Percentiles rank a stretch among this genome's conserved stretches.
Evolutionary conservation across 2,797 vertebrate species (phyloP).

Genomic region (Tolypeutes matacus): DNA sequence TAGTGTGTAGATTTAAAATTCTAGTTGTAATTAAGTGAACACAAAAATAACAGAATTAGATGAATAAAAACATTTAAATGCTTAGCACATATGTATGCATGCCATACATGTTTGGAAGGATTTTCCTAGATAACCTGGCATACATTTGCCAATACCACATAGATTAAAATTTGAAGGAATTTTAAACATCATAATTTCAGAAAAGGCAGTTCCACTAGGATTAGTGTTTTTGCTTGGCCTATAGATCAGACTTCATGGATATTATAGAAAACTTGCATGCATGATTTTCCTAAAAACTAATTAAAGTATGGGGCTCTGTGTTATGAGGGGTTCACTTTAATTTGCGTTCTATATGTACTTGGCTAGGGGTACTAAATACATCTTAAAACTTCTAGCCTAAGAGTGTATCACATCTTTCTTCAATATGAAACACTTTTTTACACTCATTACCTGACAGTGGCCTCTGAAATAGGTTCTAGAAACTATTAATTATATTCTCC

Average conservation of each 20-base stretch:
- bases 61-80: neutral
- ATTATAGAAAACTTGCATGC: neutral
- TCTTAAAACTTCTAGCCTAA: neutral
- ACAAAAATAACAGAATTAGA: neutral
- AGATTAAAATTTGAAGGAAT: neutral
- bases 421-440: neutral
- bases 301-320: neutral
- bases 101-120: neutral
- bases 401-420: neutral
- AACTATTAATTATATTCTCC: neutral
- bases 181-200: neutral
- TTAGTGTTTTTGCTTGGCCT: neutral
- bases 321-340: neutral
- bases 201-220: fast-evolving
- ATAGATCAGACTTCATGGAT: neutral
- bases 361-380: neutral
- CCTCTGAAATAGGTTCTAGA: neutral
- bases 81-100: neutral
- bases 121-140: neutral
- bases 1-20: neutral
- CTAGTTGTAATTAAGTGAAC: neutral
- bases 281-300: neutral
- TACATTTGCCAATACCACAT: neutral
- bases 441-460: neutral
- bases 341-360: neutral